A percentile compares a stretch with the other conserved stretches of the same genome.
Evolutionary conservation across 2,888 invertebrate species (phyloP).

Genomic region (Cristatella mucedo): DNA sequence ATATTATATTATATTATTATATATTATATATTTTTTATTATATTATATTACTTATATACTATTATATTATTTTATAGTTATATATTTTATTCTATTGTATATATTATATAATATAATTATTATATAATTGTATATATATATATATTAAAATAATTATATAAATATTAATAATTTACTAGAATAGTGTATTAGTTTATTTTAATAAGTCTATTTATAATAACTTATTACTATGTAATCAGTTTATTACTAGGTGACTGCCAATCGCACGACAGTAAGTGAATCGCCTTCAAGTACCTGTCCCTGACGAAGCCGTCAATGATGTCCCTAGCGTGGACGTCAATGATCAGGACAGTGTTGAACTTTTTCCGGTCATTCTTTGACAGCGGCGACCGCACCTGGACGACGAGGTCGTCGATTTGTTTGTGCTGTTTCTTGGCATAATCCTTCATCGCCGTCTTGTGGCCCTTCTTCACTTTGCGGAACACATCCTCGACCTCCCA

Average conservation of each 20-base stretch:
- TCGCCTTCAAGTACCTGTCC: no score
- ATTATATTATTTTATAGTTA: no score
- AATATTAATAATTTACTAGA: neutral
- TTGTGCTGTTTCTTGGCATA: slow-evolving; percentile 61
- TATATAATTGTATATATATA: neutral
- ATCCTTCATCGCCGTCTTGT: slow-evolving; percentile 76
- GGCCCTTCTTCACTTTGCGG: slow-evolving; percentile 44
- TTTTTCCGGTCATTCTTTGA: slow-evolving; percentile 66
- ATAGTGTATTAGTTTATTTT: slow-evolving; percentile 4
- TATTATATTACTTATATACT: no score
- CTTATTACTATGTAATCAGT: neutral
- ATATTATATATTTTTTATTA: no score
- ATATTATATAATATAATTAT: neutral
- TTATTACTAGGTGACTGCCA: no score
- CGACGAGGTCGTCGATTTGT: slow-evolving; percentile 67
- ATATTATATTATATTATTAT: no score
- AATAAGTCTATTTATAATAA: slow-evolving; percentile 2
- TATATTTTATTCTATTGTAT: no score
- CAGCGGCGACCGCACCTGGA: slow-evolving; percentile 53
- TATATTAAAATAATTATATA: neutral
- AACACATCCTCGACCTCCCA: slow-evolving; percentile 84
- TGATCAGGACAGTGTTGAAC: slow-evolving; percentile 70
- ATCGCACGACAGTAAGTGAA: no score
- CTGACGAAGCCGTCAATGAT: slow-evolving; percentile 56
- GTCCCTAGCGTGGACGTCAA: slow-evolving; percentile 79